Conservation (phyloP, 2,797 vertebrate species). For the Atherinosoma microstoma region DNA sequence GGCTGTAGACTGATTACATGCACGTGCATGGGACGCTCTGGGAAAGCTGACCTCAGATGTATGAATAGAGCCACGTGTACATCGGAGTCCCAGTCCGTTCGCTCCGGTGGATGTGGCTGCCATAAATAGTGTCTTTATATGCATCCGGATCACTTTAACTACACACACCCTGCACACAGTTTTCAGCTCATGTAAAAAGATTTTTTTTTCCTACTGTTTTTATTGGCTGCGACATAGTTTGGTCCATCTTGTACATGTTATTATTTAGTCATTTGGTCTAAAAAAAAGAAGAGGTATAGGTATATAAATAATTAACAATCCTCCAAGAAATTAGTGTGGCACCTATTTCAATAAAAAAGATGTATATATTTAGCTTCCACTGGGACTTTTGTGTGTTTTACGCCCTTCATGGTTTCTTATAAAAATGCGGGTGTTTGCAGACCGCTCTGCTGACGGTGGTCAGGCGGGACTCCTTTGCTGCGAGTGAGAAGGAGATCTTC, state of each 20-base stretch:
- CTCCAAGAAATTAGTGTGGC: too few species aligned
- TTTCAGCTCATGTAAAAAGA: too few species aligned
- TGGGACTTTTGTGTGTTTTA: neutral
- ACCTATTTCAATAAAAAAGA: too few species aligned
- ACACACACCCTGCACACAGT: neutral
- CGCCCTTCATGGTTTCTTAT: neutral
- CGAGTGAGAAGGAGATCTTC: constrained; percentile 97
- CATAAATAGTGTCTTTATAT: neutral
- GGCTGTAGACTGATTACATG: neutral
- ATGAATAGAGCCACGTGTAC: too few species aligned
- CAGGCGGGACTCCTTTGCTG: constrained; percentile 93
- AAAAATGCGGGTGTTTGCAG: constrained; percentile 66
- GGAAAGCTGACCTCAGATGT: neutral
- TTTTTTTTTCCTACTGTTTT: too few species aligned
- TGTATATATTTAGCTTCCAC: neutral
- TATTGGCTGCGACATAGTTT: too few species aligned
- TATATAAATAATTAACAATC: too few species aligned
- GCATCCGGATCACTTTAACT: neutral
- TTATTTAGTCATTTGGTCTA: too few species aligned
- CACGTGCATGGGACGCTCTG: neutral
- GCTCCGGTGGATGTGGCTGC: too few species aligned
- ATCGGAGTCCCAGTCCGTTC: too few species aligned
- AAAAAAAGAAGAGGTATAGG: too few species aligned
- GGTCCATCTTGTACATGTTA: too few species aligned
- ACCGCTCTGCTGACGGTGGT: constrained; percentile 91